phyloP scores from a whole-genome alignment of 2,888 invertebrate species.

The Aphodius sticticus region DNA sequence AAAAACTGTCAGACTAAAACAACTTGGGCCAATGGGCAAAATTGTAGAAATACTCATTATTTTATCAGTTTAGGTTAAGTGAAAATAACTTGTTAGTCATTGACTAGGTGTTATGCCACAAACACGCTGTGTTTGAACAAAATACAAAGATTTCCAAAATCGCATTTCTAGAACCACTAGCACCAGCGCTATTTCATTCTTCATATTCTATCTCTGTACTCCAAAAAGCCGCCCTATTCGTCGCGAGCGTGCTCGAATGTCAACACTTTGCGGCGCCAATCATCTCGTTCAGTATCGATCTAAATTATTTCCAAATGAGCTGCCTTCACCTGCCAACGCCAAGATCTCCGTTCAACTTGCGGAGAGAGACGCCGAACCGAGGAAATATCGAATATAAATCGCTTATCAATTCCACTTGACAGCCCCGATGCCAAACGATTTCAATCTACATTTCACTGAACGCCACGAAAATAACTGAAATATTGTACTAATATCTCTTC shows the following conservation, averaged over 20 bases:
- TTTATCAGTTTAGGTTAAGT: too few relatives aligned
- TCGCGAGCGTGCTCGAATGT: not conserved
- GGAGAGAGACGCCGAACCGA: not conserved
- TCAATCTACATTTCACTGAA: not conserved
- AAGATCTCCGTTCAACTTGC: not conserved
- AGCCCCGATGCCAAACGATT: not conserved
- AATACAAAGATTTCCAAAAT: too few relatives aligned
- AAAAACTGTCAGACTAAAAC: too few relatives aligned
- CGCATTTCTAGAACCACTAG: too few relatives aligned
- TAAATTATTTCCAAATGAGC: not conserved
- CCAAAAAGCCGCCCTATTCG: too few relatives aligned
- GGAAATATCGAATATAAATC: not conserved
- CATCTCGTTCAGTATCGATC: not conserved
- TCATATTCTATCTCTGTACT: too few relatives aligned
- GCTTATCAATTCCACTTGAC: constrained; percentile 4
- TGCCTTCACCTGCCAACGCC: not conserved
- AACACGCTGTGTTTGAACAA: too few relatives aligned
- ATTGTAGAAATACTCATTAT: too few relatives aligned
- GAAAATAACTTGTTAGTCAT: too few relatives aligned
- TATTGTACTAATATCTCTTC: not conserved
- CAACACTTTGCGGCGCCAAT: not conserved
- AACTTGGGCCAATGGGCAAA: too few relatives aligned
- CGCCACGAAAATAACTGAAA: not conserved
- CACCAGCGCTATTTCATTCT: too few relatives aligned
- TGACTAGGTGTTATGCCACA: too few relatives aligned